phyloP scores from a whole-genome alignment of 23 tunicate genomes.

The Pegea sp. region DNA sequence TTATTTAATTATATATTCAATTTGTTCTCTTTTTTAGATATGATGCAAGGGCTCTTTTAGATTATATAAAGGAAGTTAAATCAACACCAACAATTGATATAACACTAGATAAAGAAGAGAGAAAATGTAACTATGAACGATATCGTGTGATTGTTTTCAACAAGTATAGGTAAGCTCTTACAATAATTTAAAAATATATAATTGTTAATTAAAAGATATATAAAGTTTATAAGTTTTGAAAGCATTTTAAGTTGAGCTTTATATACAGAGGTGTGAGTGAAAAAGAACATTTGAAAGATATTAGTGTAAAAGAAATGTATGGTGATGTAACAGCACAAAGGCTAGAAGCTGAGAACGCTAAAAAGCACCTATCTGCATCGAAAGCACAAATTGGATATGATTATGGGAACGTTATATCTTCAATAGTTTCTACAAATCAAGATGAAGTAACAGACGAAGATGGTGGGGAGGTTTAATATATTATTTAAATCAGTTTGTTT shows the following conservation, averaged over 20 bases:
- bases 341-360: conserved; percentile 52
- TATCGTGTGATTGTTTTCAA: conserved; percentile 63
- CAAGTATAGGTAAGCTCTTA: conserved; percentile 40
- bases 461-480: conserved; percentile 26
- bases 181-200: conserved; percentile 1
- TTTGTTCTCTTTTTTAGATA: conserved; percentile 17
- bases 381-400: conserved; percentile 55
- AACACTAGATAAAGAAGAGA: conserved; percentile 18
- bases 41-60: conserved; percentile 81
- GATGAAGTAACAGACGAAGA: conserved; percentile 1
- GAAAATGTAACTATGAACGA: conserved; percentile 66
- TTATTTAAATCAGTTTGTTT: too few relatives aligned
- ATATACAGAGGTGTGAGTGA: conserved; percentile 30
- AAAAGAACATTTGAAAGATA: conserved; percentile 39
- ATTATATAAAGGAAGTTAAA: conserved; percentile 12
- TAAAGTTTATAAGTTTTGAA: too few relatives aligned
- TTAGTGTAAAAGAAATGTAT: conserved; percentile 40
- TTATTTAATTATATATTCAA: conserved; percentile 1
- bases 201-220: background rate
- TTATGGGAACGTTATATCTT: conserved; percentile 21
- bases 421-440: background rate
- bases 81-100: background rate
- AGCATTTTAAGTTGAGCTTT: too few relatives aligned
- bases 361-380: conserved; percentile 36
- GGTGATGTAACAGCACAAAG: conserved; percentile 30